Base-by-base conservation (phyloP, 2,113 vertebrate species). In the Anhinga anhinga region DNA sequence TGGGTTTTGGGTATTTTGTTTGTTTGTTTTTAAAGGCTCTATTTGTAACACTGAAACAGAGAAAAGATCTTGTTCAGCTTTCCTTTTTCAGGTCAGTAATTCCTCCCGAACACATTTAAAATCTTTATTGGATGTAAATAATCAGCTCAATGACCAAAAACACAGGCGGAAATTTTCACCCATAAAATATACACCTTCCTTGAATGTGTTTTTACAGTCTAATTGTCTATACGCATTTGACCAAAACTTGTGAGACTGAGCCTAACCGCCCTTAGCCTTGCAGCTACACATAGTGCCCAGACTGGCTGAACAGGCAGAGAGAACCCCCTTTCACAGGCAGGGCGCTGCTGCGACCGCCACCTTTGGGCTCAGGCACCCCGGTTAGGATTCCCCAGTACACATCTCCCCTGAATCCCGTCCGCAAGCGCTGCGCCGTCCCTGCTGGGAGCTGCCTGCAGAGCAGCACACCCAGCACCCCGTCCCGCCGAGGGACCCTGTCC, bases 401-500 rank as follows among this genome's bases (percentile, higher is more conserved):
- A 6, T 15, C 66, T 58, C 44, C 12, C 30, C 38, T 30, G 55
- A 42, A 45, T 14, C 21, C 38, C 25, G 52, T 36, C 22, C 30
- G 34, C 13, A 34, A 23, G 26, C 1, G 1, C 34, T 50, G 20
- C 13, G 18, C 15, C 15, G 13, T 58, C 49, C 13, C 26, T 1
- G 1, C 47, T 63, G 29, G 7, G 26, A 73, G 27, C 16, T 23
- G 23, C 27, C 63, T 7, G 23, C 0, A 1, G 12, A 55, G 40
- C 23, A n/a, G 21, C 21, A 19, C 26, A 16, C 49, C 40, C 10
- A 3, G 20, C 52, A 38, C 23, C 11, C 53, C 27, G 40, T 91
- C 21, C 32, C 0, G 0, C 15, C 9, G 1, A 45, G n/a, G 49
- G 5, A 45, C 17, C 13, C 30, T 38, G 27, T 32, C 29, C 18